A percentile compares a stretch with the other conserved stretches of the same genome.
These are phyloP conservation scores for Eurytoma adleriae DNA, from an alignment of 2,888 invertebrate genomes.

Conservation along the genomic window DNA sequence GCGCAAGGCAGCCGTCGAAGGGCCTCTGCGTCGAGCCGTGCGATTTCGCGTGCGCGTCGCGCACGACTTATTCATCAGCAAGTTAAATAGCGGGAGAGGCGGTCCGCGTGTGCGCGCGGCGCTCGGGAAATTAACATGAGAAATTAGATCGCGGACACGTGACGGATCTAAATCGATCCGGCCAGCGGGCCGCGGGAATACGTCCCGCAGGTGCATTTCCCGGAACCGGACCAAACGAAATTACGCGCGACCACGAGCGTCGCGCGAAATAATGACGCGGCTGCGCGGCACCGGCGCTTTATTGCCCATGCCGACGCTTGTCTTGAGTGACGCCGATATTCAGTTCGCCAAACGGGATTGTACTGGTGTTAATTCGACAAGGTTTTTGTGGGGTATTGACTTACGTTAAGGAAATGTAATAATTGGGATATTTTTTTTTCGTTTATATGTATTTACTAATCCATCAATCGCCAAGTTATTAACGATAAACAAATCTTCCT, in stretches of 20 bases:
- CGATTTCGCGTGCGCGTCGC: conserved; percentile 10
- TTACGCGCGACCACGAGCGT: conserved; percentile 19
- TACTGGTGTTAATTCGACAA: too few species aligned
- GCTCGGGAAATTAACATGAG: conserved; percentile 48
- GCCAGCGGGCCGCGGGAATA: neutral
- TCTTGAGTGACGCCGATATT: neutral
- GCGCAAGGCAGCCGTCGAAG: conserved; percentile 3
- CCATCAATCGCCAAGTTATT: too few species aligned
- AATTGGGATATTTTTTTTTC: too few species aligned
- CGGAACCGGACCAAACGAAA: conserved; percentile 22
- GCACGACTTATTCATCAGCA: conserved; percentile 46
- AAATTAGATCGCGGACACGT: conserved; percentile 40
- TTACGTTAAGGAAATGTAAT: too few species aligned
- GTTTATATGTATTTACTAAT: too few species aligned
- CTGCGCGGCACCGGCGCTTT: conserved; percentile 3
- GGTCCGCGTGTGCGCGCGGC: neutral
- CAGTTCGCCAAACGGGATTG: too few species aligned
- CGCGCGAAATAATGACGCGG: conserved; percentile 12
- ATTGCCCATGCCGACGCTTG: neutral
- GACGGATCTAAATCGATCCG: conserved; percentile 38
- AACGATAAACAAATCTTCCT: too few species aligned
- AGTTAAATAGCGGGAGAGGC: conserved; percentile 46
- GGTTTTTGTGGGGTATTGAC: too few species aligned
- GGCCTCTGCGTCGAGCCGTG: neutral
- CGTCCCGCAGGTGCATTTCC: neutral